Conservation (phyloP, 2,797 vertebrate genomes). For the Spondyliosoma cantharus region DNA sequence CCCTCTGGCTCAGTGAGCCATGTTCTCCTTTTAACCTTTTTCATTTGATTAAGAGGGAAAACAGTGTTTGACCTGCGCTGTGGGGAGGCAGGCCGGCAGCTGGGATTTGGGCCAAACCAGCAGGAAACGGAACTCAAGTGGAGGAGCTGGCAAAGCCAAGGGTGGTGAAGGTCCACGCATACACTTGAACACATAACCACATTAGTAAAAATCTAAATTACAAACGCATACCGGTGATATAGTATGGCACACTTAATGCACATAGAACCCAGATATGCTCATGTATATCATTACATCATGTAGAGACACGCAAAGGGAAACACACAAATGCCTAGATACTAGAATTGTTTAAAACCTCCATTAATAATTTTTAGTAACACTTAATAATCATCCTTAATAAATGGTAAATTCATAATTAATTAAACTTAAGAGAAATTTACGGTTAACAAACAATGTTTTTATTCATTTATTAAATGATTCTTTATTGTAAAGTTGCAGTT, state of each 20-base stretch:
- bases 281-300: not conserved
- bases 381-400: too few species aligned
- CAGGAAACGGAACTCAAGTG: constrained; percentile 58
- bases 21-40: constrained; percentile 78
- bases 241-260: not conserved
- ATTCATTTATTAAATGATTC: too few species aligned
- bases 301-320: not conserved
- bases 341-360: not conserved
- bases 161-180: constrained; percentile 47
- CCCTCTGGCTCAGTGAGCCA: constrained; percentile 64
- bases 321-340: not conserved
- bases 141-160: constrained; percentile 48
- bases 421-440: too few species aligned
- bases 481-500: too few species aligned
- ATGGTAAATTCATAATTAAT: too few species aligned
- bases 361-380: too few species aligned
- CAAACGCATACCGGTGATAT: not conserved
- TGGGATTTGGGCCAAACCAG: constrained; percentile 72
- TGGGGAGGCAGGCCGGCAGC: constrained; percentile 55
- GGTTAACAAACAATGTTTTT: too few species aligned
- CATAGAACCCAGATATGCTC: not conserved
- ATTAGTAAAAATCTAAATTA: not conserved
- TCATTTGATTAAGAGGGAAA: constrained; percentile 76
- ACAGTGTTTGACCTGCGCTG: constrained; percentile 64
- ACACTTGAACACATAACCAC: constrained; percentile 3